Base-by-base conservation (phyloP, 2,113 vertebrate species). In the Budorcas taxicolor region DNA sequence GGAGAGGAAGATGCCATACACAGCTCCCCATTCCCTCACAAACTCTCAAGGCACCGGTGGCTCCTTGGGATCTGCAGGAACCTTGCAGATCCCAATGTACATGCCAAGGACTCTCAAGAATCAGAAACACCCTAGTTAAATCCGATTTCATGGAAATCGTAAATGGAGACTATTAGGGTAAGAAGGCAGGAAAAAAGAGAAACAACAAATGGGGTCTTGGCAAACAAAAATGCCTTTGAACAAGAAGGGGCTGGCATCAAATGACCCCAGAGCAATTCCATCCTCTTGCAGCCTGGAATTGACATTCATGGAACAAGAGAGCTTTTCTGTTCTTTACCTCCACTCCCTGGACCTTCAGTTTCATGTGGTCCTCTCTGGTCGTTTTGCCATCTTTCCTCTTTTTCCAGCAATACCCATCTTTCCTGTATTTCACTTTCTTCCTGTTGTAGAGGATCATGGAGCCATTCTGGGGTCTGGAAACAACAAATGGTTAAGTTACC, bases 391-490 rank as follows among this genome's bases (percentile, higher is more conserved):
- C 99, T 99, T 99, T 99, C 99, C 99, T 99, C 99, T 99, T 99
- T 98, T 99, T 99, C 99, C 99, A 99, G 99, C 99, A 99, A 98
- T 99, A 99, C 97, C 99, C 99, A 98, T 99, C 99, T 98, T 99
- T 99, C 99, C 99, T 99, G 99, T 99, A 99, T 98, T 99, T 99
- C 99, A 99, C 99, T 98, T 99, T 99, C 99, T 99, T 99, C 99
- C 99, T 99, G 98, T 99, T 99, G 99, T 99, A 99, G 98, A 99
- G 99, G 98, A 99, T 99, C 99, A 99, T 99, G 97, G 99, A 99
- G 99, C 99, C 99, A 99, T 99, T 99, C 99, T 99, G 99, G 19
- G 99, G 99, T 99, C 99, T 99, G 99, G 47, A 99, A 99, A 96
- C 81, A 96, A 98, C 97, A 98, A 98, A 98, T 0, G 96, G 83